A percentile compares a stretch with the other conserved stretches of the same genome.
Conservation (phyloP, 1,140 invertebrate species). For the Hypothenemus hampei region DNA sequence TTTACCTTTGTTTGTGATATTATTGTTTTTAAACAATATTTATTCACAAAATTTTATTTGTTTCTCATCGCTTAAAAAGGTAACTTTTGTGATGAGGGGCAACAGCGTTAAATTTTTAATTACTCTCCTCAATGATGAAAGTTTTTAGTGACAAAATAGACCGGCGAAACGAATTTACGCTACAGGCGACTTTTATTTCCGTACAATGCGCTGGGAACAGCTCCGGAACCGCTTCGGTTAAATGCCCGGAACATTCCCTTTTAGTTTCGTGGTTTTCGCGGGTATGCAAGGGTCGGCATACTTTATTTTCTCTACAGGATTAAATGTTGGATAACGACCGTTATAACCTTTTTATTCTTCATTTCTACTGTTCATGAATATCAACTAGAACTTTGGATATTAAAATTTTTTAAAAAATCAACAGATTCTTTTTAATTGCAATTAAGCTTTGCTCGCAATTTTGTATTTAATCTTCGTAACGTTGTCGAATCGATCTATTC, state of each 20-base stretch:
- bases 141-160: too few relatives aligned
- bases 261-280: conserved; percentile 19
- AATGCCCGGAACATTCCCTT: conserved; percentile 22
- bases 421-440: not conserved
- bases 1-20: too few relatives aligned
- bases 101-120: too few relatives aligned
- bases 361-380: not conserved
- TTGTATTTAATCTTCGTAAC: not conserved
- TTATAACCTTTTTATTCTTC: not conserved
- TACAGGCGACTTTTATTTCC: too few relatives aligned
- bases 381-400: not conserved
- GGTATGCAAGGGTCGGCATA: conserved; percentile 15
- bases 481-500: not conserved
- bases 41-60: too few relatives aligned
- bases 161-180: too few relatives aligned
- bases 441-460: not conserved
- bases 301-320: conserved; percentile 16
- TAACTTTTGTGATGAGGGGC: too few relatives aligned
- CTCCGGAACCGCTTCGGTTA: conserved; percentile 13
- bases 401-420: not conserved
- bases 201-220: conserved; percentile 10
- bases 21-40: too few relatives aligned
- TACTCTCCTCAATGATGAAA: too few relatives aligned
- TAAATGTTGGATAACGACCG: conserved; percentile 17
- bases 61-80: too few relatives aligned